These are phyloP conservation scores for Busseola fusca DNA, from an alignment of 2,888 invertebrate species.

Conservation along the genomic window DNA sequence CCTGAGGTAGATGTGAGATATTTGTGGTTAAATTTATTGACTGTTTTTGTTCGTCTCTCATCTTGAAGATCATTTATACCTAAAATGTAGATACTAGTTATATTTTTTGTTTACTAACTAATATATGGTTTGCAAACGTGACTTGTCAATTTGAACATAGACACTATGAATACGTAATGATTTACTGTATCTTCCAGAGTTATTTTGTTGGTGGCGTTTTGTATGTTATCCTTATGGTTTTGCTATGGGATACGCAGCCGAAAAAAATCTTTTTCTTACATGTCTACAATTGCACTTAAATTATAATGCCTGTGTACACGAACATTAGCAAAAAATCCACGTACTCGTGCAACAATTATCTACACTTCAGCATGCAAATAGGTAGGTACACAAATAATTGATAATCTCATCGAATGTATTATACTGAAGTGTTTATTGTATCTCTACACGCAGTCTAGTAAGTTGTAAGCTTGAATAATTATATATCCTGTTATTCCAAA, in stretches of 20 bases:
- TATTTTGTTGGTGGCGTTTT: slow-evolving; percentile 8
- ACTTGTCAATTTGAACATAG: slow-evolving; percentile 36
- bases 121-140: slow-evolving; percentile 51
- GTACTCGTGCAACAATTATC: not conserved
- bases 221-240: not conserved
- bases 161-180: slow-evolving; percentile 22
- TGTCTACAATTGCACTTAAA: slow-evolving; percentile 2
- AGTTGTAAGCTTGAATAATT: not conserved
- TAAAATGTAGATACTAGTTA: slow-evolving; percentile 15
- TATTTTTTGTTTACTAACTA: slow-evolving; percentile 49
- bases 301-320: not conserved
- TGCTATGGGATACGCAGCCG: not conserved
- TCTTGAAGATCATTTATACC: slow-evolving; percentile 20
- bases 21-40: slow-evolving; percentile 8
- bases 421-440: slow-evolving; percentile 6
- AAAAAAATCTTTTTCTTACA: not conserved
- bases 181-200: slow-evolving; percentile 1
- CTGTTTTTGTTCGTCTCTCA: slow-evolving; percentile 39
- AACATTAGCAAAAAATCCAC: slow-evolving; percentile 4
- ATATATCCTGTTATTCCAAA: too few species aligned
- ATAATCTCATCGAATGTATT: slow-evolving; percentile 6
- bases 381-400: not conserved
- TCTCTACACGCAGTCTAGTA: slow-evolving; percentile 1
- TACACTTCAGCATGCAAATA: slow-evolving; percentile 10
- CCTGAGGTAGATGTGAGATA: too few species aligned